Percentiles rank a stretch among this genome's conserved stretches.
Conservation (phyloP, 2,888 invertebrate genomes). For the Ophion ventricosus region DNA sequence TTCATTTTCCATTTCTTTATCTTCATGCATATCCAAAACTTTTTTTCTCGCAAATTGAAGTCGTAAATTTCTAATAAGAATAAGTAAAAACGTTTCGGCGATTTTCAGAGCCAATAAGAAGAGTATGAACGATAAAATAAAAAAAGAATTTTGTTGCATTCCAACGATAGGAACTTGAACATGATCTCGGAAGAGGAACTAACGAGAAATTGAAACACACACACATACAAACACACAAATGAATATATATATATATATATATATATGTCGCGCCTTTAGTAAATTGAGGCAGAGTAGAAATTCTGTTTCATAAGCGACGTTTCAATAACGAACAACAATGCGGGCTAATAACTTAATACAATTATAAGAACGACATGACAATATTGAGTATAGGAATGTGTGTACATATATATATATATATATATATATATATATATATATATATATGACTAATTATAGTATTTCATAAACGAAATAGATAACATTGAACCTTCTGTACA, state of each 20-base stretch:
- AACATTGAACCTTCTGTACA: constrained; percentile 66
- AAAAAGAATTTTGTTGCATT: background rate
- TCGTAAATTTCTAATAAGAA: no score
- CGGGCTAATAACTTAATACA: constrained; percentile 63
- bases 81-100: no score
- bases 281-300: constrained; percentile 6
- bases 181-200: background rate
- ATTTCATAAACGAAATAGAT: constrained; percentile 42
- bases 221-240: background rate
- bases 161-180: background rate
- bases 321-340: constrained; percentile 50
- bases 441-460: constrained; percentile 58
- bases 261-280: background rate
- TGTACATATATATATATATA: constrained; percentile 56
- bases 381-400: constrained; percentile 54
- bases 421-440: constrained; percentile 36
- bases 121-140: background rate
- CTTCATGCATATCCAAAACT: no score
- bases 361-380: constrained; percentile 54
- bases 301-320: constrained; percentile 37
- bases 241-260: background rate
- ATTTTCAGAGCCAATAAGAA: no score
- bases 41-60: no score
- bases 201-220: constrained; percentile 2
- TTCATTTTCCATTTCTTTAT: background rate